These are phyloP conservation scores for Syrrhaptes paradoxus DNA, from an alignment of 2,113 vertebrate genomes.

Conservation along the genomic window DNA sequence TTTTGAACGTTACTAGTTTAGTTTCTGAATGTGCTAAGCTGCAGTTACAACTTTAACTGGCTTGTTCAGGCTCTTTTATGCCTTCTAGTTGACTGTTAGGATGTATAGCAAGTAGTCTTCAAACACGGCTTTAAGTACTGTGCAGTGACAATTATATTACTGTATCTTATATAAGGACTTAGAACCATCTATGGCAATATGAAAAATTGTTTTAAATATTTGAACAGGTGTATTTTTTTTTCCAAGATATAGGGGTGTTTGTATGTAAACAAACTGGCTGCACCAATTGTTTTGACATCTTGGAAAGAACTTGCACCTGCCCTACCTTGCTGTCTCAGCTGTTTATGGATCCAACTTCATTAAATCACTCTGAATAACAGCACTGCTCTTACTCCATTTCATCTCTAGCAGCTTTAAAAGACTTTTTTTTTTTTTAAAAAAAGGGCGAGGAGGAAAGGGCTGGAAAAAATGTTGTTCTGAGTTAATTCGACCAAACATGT, in stretches of 20 bases:
- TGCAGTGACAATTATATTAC: not conserved
- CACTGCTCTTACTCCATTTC: not conserved
- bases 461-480: not conserved
- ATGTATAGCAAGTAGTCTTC: not conserved
- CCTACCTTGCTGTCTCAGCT: too few relatives aligned
- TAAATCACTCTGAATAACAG: not conserved
- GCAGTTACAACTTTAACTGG: not conserved
- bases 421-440: not conserved
- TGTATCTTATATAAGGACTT: not conserved
- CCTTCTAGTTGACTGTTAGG: not conserved
- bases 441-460: accelerated
- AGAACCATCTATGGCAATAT: not conserved
- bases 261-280: not conserved
- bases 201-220: not conserved
- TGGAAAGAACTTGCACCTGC: not conserved
- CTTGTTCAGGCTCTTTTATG: not conserved
- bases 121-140: not conserved
- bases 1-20: not conserved
- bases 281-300: not conserved
- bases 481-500: not conserved
- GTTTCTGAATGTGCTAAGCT: not conserved
- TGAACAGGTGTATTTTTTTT: not conserved
- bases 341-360: not conserved
- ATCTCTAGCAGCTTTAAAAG: not conserved
- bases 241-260: not conserved